Percentiles rank a stretch among this genome's conserved stretches.
Conservation (phyloP, 2,113 vertebrate species). For the Onychostruthus taczanowskii region DNA sequence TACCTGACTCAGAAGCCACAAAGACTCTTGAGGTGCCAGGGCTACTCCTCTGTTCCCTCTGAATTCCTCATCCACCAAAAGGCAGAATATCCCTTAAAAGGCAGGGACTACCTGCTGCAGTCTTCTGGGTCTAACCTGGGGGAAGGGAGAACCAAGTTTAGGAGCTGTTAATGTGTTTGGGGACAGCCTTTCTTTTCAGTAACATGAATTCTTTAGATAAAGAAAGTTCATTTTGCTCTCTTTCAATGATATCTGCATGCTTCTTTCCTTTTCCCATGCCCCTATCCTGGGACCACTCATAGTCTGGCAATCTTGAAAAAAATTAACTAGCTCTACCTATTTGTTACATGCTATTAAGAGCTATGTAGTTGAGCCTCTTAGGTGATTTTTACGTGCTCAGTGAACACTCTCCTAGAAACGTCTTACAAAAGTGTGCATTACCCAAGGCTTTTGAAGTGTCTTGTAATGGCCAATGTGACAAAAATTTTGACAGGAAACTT, state of each 20-base stretch:
- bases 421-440: background rate
- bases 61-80: background rate
- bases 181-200: background rate
- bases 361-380: background rate
- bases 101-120: background rate
- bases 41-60: background rate
- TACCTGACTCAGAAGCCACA: background rate
- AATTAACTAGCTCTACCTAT: background rate
- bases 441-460: background rate
- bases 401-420: background rate
- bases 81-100: background rate
- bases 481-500: background rate
- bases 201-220: background rate
- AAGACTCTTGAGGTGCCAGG: background rate
- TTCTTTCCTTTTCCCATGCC: background rate
- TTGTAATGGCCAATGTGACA: background rate
- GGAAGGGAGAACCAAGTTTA: background rate
- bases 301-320: background rate
- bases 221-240: background rate
- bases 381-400: background rate
- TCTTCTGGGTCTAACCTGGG: background rate
- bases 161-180: background rate
- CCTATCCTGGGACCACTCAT: background rate
- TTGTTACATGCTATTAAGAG: background rate
- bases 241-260: background rate